Evolutionary conservation across 2,113 vertebrate genomes (phyloP), one percentile per base, ranked within the genome.

Genomic region (Tor tambroides): DNA sequence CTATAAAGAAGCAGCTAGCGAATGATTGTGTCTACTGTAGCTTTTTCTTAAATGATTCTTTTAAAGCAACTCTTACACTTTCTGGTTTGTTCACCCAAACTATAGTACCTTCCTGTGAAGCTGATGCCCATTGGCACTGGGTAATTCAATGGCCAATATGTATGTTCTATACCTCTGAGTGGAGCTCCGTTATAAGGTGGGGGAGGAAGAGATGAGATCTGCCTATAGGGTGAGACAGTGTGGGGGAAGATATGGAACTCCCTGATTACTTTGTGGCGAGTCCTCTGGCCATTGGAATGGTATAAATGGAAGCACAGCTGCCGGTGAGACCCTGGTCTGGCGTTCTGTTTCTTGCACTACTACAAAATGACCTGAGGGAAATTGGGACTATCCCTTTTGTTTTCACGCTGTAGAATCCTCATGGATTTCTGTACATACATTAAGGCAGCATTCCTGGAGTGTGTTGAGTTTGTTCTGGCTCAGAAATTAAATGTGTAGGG

Each of bases 231-330:
- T 71, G 28, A 51, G 81, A 83, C 3, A 19, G 6, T 46, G 46
- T 82, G 69, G 65, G 85, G 79, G 79, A 61, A 63, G 77, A 81
- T 32, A 46, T 82, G 35, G 51, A 28, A 21, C 54, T 49, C 69
- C n/a, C 26, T 23, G 30, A 86, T 86, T 71, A 35, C 61, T 69
- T 30, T 26, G 49, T 41, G 49, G 35, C n/a, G 67, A 61, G 21
- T 72, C 81, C 41, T 35, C 43, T 71, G 43, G 81, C 46, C 65
- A 71, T 71, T 46, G 38, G 78, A 43, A 59, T 41, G 23, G 63
- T 67, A 69, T 38, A 86, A 86, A 80, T 72, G 35, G 79, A 80
- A 82, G 79, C 79, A 75, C 85, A 76, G 79, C 79, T 82, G 69
- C 69, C 65, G 3, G 74, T 65, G 59, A 78, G 76, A 85, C 23